phyloP scores from a whole-genome alignment of 2,113 vertebrate species.

The Heptranchias perlo region DNA sequence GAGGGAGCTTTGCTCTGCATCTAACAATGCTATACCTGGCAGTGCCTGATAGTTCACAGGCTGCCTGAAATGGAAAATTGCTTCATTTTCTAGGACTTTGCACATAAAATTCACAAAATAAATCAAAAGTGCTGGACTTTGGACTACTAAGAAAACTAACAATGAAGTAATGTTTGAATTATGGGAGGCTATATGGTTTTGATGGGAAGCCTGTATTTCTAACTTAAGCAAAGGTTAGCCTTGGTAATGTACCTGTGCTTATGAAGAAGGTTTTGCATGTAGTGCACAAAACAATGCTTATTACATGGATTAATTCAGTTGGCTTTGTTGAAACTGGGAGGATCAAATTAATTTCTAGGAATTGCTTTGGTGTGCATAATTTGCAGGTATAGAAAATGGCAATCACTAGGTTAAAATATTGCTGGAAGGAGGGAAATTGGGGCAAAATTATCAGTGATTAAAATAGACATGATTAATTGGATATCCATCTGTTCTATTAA shows the following conservation, averaged over 20 bases:
- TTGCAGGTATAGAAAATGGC: background rate
- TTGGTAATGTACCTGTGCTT: background rate
- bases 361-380: background rate
- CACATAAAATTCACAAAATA: background rate
- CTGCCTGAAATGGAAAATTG: background rate
- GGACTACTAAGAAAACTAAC: background rate
- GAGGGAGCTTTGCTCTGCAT: background rate
- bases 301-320: background rate
- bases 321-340: background rate
- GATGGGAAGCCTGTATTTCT: background rate
- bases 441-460: conserved; percentile 13
- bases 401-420: background rate
- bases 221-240: background rate
- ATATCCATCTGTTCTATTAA: background rate
- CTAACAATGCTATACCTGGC: background rate
- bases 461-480: conserved; percentile 7
- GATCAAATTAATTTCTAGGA: background rate
- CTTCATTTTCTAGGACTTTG: background rate
- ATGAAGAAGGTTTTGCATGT: background rate
- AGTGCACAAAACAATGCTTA: background rate
- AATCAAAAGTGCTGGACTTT: background rate
- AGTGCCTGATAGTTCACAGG: background rate
- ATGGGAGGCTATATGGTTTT: background rate
- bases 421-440: background rate
- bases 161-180: background rate